Base-by-base conservation (phyloP, 30 jellyfish, hydroid and myxozoan species). In the Clytia hemisphaerica region DNA sequence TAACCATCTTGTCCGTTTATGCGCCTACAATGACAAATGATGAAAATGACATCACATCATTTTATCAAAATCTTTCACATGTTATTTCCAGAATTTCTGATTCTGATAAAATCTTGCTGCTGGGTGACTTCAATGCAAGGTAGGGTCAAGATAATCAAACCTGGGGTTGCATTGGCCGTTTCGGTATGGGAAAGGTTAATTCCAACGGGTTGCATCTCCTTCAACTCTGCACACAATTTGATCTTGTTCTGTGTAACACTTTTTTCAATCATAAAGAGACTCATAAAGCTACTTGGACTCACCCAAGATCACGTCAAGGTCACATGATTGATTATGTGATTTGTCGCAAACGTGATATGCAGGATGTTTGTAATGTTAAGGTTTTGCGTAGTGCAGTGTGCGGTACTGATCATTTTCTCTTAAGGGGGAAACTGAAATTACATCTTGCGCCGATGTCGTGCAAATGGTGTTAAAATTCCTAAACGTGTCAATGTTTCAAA, bases 91-190 rank as follows among this genome's bases (percentile, higher is more conserved):
- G 67, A 6, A 45, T 62, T 15, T 81, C 81, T 10, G 7, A 31
- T 5, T 5, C 69, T 28, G 81, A 75, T 33, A 61, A 75, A 19
- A 25, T 75, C 37, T 15, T 75, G 63, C 26, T 75, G 22, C 75
- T 75, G 5, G 88, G 81, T 25, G 82, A 75, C 88, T 75, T 75
- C 82, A 61, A 75, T 33, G 88, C 83, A 4, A 61, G 88, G 1
- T 58, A 61, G 36, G 88, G 83, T 63, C 19, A 25, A 18, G 82
- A 75, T 65, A 18, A 58, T 33, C 18, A 4, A 24, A 22, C 49
- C 27, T 73, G 85, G 85, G 60, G 73, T 3, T 67, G 40, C 35
- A 14, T 47, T 16, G 81, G 76, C 27, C 14, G 57, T 14, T 71
- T 61, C 57, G 88, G 88, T 15, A 37, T 75, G 22, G 83, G 88